Evolutionary conservation across 2,113 vertebrate species (phyloP).

Genomic region (Sylvia atricapilla): DNA sequence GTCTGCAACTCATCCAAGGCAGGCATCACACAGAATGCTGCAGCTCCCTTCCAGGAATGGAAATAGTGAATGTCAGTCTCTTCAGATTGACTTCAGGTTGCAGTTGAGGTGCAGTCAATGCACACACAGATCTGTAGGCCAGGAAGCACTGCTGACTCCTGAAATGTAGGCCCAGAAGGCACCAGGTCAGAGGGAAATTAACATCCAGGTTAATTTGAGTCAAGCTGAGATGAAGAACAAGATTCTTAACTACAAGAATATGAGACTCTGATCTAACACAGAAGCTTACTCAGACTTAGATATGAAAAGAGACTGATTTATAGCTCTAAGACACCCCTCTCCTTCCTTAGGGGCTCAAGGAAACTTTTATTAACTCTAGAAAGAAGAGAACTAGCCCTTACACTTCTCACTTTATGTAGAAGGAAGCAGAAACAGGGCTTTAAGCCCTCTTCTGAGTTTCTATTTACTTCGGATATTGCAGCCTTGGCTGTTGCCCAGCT

Average conservation of each 20-base stretch:
- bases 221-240: background rate
- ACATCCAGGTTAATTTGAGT: background rate
- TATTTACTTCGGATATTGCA: slow-evolving; percentile 15
- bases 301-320: background rate
- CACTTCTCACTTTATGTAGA: background rate
- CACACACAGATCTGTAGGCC: background rate
- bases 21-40: background rate
- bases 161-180: background rate
- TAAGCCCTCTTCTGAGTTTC: background rate
- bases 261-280: background rate
- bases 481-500: slow-evolving; percentile 71
- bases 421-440: background rate
- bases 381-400: background rate
- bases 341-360: background rate
- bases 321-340: background rate
- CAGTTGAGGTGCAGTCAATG: background rate
- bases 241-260: background rate
- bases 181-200: background rate
- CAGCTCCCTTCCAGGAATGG: background rate
- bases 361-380: background rate
- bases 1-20: background rate
- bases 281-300: background rate
- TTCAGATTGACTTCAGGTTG: background rate
- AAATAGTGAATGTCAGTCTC: background rate
- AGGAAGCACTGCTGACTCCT: background rate